These are phyloP conservation scores for Orthonychiurus folsomi DNA, from an alignment of 2,888 invertebrate genomes.

Conservation along the genomic window DNA sequence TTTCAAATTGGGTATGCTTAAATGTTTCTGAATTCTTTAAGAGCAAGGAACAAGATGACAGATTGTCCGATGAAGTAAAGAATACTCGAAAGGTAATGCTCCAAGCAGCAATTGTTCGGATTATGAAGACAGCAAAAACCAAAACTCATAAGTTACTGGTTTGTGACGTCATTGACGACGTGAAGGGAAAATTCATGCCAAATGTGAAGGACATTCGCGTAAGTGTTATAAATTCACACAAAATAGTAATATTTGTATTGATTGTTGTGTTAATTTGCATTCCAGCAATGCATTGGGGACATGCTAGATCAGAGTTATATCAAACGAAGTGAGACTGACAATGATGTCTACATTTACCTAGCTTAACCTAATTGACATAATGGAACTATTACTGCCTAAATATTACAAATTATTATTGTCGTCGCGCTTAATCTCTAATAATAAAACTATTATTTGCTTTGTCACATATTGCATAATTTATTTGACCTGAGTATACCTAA, in stretches of 20 bases:
- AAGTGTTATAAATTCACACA: no score
- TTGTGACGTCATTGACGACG: not conserved
- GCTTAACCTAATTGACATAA: no score
- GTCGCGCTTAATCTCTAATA: no score
- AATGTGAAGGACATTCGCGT: not conserved
- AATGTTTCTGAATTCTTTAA: not conserved
- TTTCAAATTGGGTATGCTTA: no score
- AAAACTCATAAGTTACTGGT: not conserved
- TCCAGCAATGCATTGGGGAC: not conserved
- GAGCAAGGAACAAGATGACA: not conserved
- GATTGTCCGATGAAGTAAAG: not conserved
- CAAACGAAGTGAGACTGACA: not conserved
- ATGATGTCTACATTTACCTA: not conserved
- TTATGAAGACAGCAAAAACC: not conserved
- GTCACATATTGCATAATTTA: no score
- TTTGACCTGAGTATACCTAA: no score
- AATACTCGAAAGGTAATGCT: not conserved
- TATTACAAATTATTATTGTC: no score
- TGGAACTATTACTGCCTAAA: no score
- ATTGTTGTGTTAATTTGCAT: not conserved
- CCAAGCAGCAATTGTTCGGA: not conserved
- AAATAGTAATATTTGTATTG: no score
- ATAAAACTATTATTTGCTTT: no score
- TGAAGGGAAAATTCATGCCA: not conserved
- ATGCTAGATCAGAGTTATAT: not conserved